Percentiles rank a stretch among this genome's conserved stretches.
Conservation (phyloP, 2,797 vertebrate genomes). For the Sebastes taczanowskii region DNA sequence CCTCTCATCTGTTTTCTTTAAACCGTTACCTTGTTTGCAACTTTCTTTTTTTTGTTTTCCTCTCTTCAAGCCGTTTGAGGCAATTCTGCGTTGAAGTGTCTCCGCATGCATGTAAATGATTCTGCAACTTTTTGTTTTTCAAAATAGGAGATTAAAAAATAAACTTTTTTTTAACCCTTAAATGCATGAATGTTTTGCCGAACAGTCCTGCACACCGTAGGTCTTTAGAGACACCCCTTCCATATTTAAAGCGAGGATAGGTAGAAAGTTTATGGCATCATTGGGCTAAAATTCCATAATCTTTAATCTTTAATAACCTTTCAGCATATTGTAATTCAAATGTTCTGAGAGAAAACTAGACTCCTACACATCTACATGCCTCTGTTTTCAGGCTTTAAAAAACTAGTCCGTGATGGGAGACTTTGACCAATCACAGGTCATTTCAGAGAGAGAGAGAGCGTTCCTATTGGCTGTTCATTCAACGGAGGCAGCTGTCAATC, state of each 20-base stretch:
- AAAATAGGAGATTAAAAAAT: background rate
- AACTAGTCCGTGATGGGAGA: no score
- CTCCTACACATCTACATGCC: no score
- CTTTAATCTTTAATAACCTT: no score
- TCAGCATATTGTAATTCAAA: no score
- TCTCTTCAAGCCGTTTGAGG: background rate
- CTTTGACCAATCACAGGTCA: no score
- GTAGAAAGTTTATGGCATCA: no score
- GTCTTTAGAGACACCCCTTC: background rate
- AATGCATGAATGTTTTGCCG: background rate
- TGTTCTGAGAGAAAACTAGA: no score
- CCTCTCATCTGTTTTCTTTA: conserved; percentile 11
- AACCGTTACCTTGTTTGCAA: background rate
- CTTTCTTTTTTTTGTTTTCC: background rate
- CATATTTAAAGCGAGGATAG: background rate
- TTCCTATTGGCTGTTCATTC: no score
- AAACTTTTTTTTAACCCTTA: background rate
- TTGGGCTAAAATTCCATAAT: no score
- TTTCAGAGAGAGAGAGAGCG: no score
- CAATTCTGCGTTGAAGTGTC: background rate
- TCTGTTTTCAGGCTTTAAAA: no score
- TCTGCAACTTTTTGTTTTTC: background rate
- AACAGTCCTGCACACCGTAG: background rate
- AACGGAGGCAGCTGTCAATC: no score
- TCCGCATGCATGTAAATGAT: background rate